Percentiles rank a stretch among this genome's conserved stretches.
Conservation (phyloP, 2,888 invertebrate genomes). For the Liopterus haemorrhoidalis region DNA sequence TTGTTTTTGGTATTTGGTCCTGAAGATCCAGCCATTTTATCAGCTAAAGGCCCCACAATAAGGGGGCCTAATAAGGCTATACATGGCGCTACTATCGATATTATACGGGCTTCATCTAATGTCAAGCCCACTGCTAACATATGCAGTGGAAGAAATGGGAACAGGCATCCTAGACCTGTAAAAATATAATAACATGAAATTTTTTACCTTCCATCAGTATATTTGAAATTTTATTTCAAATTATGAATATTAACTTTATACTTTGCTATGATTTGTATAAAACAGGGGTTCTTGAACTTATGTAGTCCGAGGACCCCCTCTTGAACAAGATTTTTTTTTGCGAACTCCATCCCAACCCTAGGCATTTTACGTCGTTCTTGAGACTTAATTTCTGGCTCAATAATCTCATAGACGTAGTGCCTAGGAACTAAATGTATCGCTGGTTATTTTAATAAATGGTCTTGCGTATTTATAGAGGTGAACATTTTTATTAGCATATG, state of each 20-base stretch:
- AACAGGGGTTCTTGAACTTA: no score
- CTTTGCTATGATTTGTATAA: no score
- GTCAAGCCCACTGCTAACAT: slow-evolving; percentile 69
- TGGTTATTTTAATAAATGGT: no score
- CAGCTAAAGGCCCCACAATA: slow-evolving; percentile 71
- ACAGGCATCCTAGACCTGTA: slow-evolving; percentile 73
- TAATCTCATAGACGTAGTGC: no score
- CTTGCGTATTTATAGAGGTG: no score
- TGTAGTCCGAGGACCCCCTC: no score
- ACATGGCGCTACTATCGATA: slow-evolving; percentile 74
- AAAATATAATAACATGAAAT: slow-evolving; percentile 23
- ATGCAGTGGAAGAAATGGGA: slow-evolving; percentile 75
- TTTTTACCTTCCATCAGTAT: slow-evolving; percentile 4
- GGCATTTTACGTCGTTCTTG: no score
- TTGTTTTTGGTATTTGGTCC: slow-evolving; percentile 41
- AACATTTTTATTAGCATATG: no score
- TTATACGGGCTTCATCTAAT: slow-evolving; percentile 65
- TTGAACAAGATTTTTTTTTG: no score
- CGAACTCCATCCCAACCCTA: no score
- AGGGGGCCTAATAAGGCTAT: slow-evolving; percentile 74
- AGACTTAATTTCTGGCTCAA: no score
- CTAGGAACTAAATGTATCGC: no score
- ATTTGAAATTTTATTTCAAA: slow-evolving; percentile 3
- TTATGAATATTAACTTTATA: slow-evolving; percentile 6
- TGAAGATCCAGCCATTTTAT: slow-evolving; percentile 55